Evolutionary conservation across 2,113 vertebrate species (phyloP).

Genomic region (Gavialis gangeticus): DNA sequence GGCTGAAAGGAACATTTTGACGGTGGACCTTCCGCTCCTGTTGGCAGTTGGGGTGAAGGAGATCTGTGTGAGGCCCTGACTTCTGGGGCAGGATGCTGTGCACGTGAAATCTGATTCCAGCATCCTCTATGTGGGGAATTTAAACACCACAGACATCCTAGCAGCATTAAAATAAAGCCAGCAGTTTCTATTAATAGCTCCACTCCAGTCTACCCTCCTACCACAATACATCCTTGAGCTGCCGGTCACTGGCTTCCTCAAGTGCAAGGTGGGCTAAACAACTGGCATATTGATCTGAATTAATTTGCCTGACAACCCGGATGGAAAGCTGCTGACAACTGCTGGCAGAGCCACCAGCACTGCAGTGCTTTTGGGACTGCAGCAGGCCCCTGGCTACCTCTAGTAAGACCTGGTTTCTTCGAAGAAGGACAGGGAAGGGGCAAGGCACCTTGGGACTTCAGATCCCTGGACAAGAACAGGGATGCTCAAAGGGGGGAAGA

Average conservation of each 20-base stretch:
- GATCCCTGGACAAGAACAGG: neutral
- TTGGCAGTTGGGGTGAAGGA: neutral
- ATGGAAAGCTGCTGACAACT: neutral
- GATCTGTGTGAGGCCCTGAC: neutral
- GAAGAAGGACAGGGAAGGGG: neutral
- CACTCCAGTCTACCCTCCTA: too few species aligned
- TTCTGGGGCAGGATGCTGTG: neutral
- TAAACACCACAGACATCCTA: neutral
- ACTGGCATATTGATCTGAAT: neutral
- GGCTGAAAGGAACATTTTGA: neutral
- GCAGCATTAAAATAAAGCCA: neutral
- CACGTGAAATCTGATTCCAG: neutral
- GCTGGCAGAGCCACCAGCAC: neutral
- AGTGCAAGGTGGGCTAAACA: neutral
- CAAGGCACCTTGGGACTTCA: neutral
- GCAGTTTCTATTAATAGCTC: neutral
- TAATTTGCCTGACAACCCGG: neutral
- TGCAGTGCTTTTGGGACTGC: neutral
- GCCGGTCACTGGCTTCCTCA: neutral
- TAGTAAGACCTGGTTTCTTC: neutral
- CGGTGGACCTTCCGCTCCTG: neutral
- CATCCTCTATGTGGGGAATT: neutral
- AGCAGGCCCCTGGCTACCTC: neutral
- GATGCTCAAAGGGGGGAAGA: neutral
- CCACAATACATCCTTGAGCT: neutral